Base-by-base conservation (phyloP, 2,888 invertebrate species). In the Eumerus sabulonum region DNA sequence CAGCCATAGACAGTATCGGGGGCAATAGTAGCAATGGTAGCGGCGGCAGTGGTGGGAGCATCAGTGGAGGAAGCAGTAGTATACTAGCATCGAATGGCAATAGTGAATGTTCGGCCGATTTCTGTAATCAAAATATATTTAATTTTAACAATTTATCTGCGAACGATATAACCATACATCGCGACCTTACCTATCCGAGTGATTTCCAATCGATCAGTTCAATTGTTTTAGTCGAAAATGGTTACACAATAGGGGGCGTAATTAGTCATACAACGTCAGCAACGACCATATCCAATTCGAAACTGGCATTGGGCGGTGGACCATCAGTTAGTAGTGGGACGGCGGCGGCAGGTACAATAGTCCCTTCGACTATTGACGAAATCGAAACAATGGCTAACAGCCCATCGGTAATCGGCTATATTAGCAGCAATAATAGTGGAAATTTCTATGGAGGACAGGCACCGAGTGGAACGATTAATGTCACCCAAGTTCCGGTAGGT, bases 51-150 rank as follows among this genome's bases (percentile, higher is more conserved):
- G 57, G 66, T 64, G 64, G 57, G 16, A 62, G 67, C 11, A 50
- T 47, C 1, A 67, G 76, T 36, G 73, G 56, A n/a, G 59, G 27
- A 27, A 27, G 76, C 7, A 84, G 84, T 70, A 84, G 83, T 9
- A 85, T 85, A 62, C 83, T 84, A 44, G 82, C 85, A 45, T 83
- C 84, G 42, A 83, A 84, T 54, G 83, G 83, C 42, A 87, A 86
- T 77, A 86, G 87, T 72, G 67, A 51, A 9, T 84, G 84, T 35
- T 81, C 67, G 11, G 40, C n/a, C 2, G 54, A 27, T 13, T 48
- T 48, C 9, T 82, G 83, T 44, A 51, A 60, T 11, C 53, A 45
- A 12, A 84, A 82, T 27, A 83, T 85, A 51, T 85, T 87, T 14
- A 85, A 76, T 18, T 87, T 87, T 13, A 85, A 35, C 12, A 62